These are phyloP conservation scores for Anoplolepis gracilipes DNA, from an alignment of 1,140 invertebrate genomes.

Conservation along the genomic window DNA sequence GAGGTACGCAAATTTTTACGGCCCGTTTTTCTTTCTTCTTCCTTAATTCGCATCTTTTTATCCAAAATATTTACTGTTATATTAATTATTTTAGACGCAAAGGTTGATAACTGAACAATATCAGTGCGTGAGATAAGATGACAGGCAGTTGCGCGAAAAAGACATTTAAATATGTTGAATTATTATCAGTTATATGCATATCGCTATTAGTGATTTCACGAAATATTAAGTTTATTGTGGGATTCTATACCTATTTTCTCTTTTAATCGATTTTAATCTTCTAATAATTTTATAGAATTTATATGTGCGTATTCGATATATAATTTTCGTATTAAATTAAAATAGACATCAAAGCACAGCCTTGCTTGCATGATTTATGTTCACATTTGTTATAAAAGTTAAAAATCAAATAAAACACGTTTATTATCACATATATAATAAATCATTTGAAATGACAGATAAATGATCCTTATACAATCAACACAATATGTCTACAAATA, in stretches of 20 bases:
- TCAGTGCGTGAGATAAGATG: background rate
- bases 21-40: background rate
- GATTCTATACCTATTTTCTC: background rate
- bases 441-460: too few relatives aligned
- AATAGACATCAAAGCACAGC: background rate
- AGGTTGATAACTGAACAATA: background rate
- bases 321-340: background rate
- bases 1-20: background rate
- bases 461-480: background rate
- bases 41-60: background rate
- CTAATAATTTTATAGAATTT: too few relatives aligned
- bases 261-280: background rate
- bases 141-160: background rate
- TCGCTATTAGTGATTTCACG: background rate
- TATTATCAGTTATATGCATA: background rate
- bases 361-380: background rate
- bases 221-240: background rate
- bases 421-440: too few relatives aligned
- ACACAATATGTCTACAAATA: background rate
- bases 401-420: too few relatives aligned
- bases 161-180: background rate
- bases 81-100: background rate
- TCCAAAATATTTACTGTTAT: background rate
- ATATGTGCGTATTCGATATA: background rate
- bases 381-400: too few relatives aligned